phyloP scores from a whole-genome alignment of 2,113 vertebrate genomes.

The Tinamus guttatus region DNA sequence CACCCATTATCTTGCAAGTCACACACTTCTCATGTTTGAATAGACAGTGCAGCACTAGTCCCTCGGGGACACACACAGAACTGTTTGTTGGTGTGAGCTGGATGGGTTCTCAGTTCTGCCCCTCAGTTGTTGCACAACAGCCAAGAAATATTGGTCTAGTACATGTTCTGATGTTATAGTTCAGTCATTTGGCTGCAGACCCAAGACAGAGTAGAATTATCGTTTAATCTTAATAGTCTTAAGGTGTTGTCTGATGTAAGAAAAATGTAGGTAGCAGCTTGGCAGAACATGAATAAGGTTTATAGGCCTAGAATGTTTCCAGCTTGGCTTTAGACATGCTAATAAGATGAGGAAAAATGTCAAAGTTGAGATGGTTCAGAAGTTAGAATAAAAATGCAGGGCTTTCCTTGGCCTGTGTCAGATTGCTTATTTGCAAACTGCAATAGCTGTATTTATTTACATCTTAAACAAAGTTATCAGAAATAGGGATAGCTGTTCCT shows the following conservation, averaged over 20 bases:
- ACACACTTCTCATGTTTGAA: not conserved
- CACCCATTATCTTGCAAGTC: not conserved
- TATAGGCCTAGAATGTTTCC: not conserved
- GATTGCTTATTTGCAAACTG: not conserved
- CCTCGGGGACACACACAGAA: not conserved
- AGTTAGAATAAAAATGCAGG: not conserved
- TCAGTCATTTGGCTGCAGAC: not conserved
- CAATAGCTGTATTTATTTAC: not conserved
- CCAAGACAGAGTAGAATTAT: not conserved
- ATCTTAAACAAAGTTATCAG: not conserved
- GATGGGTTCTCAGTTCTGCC: not conserved
- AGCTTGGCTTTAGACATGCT: not conserved
- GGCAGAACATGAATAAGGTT: not conserved
- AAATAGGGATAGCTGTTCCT: not conserved
- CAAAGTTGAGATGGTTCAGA: not conserved
- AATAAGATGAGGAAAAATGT: not conserved
- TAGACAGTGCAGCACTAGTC: not conserved
- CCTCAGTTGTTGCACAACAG: not conserved
- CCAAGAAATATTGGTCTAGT: not conserved
- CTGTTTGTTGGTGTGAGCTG: not conserved
- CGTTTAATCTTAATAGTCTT: not conserved
- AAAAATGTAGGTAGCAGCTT: not conserved
- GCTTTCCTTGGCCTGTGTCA: not conserved
- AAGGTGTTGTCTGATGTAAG: not conserved
- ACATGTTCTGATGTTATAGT: not conserved